Evolutionary conservation across 2,113 vertebrate species (phyloP).

Genomic region (Heteronetta atricapilla): DNA sequence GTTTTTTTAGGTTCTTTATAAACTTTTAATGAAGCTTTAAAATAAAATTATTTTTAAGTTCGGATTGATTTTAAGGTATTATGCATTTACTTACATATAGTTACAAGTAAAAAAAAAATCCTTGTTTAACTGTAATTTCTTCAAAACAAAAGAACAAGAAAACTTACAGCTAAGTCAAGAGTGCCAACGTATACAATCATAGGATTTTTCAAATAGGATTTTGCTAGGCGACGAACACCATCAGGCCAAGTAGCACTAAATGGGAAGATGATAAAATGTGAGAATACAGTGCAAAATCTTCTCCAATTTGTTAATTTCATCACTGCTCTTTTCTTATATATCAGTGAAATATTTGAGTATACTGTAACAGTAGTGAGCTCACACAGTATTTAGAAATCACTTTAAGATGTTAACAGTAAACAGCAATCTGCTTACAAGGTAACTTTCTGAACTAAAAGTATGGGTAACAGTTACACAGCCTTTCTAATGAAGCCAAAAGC

Average conservation of each 20-base stretch:
- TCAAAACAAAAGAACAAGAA: neutral
- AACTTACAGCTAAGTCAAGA: constrained; percentile 90
- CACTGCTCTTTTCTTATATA: neutral
- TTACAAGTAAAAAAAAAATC: neutral
- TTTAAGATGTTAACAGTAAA: neutral
- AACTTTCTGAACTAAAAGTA: neutral
- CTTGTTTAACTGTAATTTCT: neutral
- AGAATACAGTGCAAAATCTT: neutral
- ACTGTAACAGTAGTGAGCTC: neutral
- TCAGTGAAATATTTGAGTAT: neutral
- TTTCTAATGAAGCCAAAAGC: neutral
- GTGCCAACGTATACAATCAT: constrained; percentile 98
- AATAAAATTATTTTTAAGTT: neutral
- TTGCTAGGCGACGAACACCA: constrained; percentile 88
- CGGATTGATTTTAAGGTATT: neutral
- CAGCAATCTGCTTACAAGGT: neutral
- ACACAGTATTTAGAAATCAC: neutral
- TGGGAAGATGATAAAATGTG: neutral
- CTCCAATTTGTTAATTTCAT: neutral
- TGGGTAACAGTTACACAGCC: neutral
- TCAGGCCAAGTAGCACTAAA: constrained; percentile 94
- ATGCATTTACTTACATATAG: neutral
- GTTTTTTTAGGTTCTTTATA: neutral
- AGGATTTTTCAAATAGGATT: constrained; percentile 91
- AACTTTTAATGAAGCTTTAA: neutral